Evolutionary conservation across 2,113 vertebrate genomes (phyloP).

Genomic region (Leucosticte australis): DNA sequence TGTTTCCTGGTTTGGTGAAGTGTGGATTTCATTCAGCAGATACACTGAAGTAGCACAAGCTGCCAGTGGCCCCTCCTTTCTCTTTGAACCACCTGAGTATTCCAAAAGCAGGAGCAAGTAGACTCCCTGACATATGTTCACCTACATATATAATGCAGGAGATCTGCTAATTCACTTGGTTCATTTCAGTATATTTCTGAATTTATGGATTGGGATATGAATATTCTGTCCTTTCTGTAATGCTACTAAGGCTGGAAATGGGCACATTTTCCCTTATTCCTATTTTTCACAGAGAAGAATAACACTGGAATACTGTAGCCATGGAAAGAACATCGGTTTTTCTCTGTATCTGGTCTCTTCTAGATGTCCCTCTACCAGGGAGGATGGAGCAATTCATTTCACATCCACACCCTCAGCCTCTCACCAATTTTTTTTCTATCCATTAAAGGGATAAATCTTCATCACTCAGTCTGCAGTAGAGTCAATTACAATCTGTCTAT

Average conservation of each 20-base stretch:
- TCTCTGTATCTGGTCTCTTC: not conserved
- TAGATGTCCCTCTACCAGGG: not conserved
- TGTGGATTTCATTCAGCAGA: not conserved
- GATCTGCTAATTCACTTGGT: not conserved
- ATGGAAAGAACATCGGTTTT: not conserved
- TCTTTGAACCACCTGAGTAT: not conserved
- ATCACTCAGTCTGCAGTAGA: not conserved
- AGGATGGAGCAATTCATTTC: not conserved
- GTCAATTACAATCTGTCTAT: constrained; percentile 1
- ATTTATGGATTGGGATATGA: not conserved
- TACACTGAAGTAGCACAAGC: not conserved
- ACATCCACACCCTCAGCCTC: not conserved
- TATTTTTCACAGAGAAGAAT: not conserved
- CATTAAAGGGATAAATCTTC: not conserved
- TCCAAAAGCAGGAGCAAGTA: not conserved
- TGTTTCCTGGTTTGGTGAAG: not conserved
- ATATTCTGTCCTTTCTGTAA: not conserved
- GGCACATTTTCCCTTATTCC: not conserved
- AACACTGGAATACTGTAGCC: not conserved
- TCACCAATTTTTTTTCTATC: not conserved
- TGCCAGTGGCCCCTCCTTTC: not conserved
- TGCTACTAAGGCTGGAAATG: not conserved
- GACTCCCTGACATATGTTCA: not conserved
- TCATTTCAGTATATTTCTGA: not conserved
- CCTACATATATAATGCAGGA: not conserved